These are phyloP conservation scores for Martes martes DNA, from an alignment of 2,113 vertebrate genomes.

Conservation along the genomic window DNA sequence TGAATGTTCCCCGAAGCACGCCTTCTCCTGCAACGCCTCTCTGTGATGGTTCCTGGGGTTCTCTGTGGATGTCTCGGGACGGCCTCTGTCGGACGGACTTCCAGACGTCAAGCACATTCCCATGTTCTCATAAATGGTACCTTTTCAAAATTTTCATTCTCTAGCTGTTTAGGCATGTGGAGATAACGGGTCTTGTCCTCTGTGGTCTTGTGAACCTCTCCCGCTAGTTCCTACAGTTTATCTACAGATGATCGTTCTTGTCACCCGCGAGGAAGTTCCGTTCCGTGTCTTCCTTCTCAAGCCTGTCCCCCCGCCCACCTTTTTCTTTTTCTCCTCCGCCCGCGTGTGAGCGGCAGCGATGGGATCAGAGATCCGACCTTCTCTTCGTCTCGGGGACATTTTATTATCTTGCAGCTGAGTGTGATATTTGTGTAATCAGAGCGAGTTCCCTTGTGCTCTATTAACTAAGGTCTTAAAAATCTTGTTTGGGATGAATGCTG, in stretches of 20 bases:
- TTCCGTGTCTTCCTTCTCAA: not conserved
- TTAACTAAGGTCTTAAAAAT: not conserved
- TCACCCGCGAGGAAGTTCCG: not conserved
- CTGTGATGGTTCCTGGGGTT: not conserved
- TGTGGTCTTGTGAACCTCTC: not conserved
- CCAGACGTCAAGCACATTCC: not conserved
- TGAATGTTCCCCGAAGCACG: accelerated
- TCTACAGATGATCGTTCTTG: not conserved
- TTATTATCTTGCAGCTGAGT: not conserved
- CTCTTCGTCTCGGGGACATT: not conserved
- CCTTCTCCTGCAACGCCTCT: not conserved
- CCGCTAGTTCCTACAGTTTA: not conserved
- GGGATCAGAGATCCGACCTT: not conserved
- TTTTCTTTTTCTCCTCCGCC: not conserved
- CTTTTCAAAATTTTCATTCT: not conserved
- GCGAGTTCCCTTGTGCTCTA: not conserved
- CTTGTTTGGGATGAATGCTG: not conserved
- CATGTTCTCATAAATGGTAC: not conserved
- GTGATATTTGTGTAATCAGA: not conserved
- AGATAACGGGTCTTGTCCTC: not conserved
- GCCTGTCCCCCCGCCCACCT: accelerated
- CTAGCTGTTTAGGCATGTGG: not conserved
- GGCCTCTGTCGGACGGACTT: not conserved
- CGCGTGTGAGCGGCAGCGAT: accelerated
- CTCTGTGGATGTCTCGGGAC: not conserved